Conservation (phyloP, 2,113 vertebrate species). For the Tragelaphus scriptus region DNA sequence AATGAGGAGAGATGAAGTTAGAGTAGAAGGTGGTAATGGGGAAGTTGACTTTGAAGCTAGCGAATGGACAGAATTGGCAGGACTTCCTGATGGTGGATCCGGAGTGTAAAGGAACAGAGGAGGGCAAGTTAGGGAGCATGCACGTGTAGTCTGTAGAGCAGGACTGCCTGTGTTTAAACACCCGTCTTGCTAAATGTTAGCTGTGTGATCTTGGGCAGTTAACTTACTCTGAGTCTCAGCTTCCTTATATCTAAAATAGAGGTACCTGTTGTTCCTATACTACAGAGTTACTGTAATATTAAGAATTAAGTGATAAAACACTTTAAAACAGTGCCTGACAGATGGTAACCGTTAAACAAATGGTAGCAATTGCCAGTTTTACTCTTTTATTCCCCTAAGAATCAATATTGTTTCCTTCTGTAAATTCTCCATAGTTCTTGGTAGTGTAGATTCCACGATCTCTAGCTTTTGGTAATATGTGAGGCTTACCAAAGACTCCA, state of each 20-base stretch:
- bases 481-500: neutral
- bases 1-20: neutral
- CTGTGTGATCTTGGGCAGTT: neutral
- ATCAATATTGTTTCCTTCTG: neutral
- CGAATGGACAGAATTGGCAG: neutral
- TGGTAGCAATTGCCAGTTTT: neutral
- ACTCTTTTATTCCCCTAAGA: neutral
- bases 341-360: neutral
- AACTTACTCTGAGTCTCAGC: neutral
- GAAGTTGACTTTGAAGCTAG: neutral
- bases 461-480: neutral
- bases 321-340: neutral
- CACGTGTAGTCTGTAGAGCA: too few relatives aligned
- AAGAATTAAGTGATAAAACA: neutral
- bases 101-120: neutral
- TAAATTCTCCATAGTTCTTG: neutral
- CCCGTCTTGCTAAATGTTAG: neutral
- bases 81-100: neutral
- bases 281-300: neutral
- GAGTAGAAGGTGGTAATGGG: neutral
- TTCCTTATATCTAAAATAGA: neutral
- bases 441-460: neutral
- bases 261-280: neutral
- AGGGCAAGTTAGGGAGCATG: neutral
- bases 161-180: neutral